A percentile compares a stretch with the other conserved stretches of the same genome.
Conservation (phyloP, 2,797 vertebrate genomes). For the Anisognathus igniventris region DNA sequence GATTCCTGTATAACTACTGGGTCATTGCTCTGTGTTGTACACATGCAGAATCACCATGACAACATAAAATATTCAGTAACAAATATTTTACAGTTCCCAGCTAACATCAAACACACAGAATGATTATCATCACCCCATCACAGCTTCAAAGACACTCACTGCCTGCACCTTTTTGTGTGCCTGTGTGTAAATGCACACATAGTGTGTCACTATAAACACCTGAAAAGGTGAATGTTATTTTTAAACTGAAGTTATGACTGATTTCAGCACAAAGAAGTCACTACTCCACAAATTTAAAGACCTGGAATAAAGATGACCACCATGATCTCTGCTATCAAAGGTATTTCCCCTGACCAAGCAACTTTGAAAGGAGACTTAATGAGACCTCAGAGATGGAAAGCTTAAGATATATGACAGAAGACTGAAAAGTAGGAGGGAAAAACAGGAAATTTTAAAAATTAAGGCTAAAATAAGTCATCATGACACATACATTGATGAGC, state of each 20-base stretch:
- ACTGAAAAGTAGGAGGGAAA: not conserved
- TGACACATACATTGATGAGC: not conserved
- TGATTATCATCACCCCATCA: slow-evolving; percentile 74
- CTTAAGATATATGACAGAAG: not conserved
- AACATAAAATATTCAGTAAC: slow-evolving; percentile 17
- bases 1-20: not conserved
- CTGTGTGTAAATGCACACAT: not conserved
- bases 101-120: slow-evolving; percentile 70
- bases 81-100: slow-evolving; percentile 63
- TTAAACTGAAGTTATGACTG: not conserved
- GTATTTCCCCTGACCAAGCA: not conserved
- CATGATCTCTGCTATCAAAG: not conserved
- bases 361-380: not conserved
- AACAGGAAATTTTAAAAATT: not conserved
- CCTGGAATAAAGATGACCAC: not conserved
- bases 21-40: not conserved
- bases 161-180: not conserved
- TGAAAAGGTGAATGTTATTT: slow-evolving; percentile 39
- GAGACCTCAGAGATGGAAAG: not conserved
- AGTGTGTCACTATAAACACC: slow-evolving; percentile 37
- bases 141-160: slow-evolving; percentile 72
- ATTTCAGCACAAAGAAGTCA: not conserved
- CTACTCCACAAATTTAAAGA: not conserved
- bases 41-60: slow-evolving; percentile 2
- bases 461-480: not conserved